Percentiles rank a stretch among this genome's conserved stretches.
phyloP scores from a whole-genome alignment of 2,888 invertebrate species.

The Julus scandinavius region DNA sequence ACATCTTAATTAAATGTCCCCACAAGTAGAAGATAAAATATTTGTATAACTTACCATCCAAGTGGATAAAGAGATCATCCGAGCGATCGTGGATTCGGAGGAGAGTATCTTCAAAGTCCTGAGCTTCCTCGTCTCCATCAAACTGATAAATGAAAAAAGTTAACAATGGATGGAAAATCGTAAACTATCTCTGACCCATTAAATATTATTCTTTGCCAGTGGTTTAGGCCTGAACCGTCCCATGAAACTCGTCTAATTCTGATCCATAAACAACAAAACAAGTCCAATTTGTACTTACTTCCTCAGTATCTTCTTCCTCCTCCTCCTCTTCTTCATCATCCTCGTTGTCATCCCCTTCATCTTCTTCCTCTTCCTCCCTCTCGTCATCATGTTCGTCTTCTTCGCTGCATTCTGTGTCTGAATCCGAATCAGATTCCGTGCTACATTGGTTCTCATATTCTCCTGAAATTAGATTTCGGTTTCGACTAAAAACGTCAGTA shows the following conservation, averaged over 20 bases:
- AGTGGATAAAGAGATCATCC: constrained; percentile 60
- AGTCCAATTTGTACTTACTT: constrained; percentile 31
- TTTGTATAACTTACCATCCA: constrained; percentile 60
- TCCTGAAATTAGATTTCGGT: constrained; percentile 7
- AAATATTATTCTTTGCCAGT: no score
- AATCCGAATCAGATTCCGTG: constrained; percentile 58
- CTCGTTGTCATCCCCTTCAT: constrained; percentile 57
- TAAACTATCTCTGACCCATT: no score
- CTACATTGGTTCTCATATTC: constrained; percentile 57
- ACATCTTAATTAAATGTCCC: no score
- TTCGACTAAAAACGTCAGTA: no score
- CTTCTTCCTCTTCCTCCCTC: constrained; percentile 56
- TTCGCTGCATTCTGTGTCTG: constrained; percentile 58
- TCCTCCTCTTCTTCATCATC: constrained; percentile 58
- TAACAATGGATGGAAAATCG: no score
- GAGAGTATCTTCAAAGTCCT: constrained; percentile 59
- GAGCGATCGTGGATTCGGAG: constrained; percentile 60
- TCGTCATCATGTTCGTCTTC: constrained; percentile 57
- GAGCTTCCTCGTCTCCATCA: constrained; percentile 59
- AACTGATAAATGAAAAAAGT: constrained; percentile 58
- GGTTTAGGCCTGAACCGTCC: no score
- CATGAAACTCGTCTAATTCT: background rate
- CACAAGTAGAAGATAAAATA: background rate
- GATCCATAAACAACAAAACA: background rate
- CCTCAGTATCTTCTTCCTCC: constrained; percentile 56